Evolutionary conservation across 2,888 invertebrate genomes (phyloP), one percentile per base, ranked within the genome.

Genomic region (Ypsolopha scabrella): DNA sequence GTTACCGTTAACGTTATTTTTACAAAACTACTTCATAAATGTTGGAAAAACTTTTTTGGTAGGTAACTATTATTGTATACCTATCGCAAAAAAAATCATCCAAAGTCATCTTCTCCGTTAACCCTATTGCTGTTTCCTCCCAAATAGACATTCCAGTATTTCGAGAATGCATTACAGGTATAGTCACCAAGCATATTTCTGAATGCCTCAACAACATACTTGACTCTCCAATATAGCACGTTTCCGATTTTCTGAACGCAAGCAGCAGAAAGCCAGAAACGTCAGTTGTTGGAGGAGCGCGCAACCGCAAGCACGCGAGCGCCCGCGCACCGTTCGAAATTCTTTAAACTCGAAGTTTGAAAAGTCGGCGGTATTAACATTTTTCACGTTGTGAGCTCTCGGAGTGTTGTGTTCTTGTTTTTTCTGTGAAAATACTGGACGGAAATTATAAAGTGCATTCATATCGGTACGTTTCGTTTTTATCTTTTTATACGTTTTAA

Each of bases 191-290:
- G 10, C 39, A 11, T 39, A 11, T 39, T 13, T 13, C 43, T 2
- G 43, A n/a, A 33, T 11, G 35, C 46, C 9, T 24, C 24, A 46
- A 11, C 34, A 1, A n/a, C 35, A 34, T 24, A 43, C 43, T n/a
- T 24, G 24, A 41, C 44, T 3, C 13, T 33, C 34, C 11, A 11
- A 34, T 46, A 33, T 34, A 13, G 46, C 46, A 46, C 46, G 35
- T n/a, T 46, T 46, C 46, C 46, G 46, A 46, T 46, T 46, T 35
- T 46, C 46, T 46, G 46, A 46, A 33, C 46, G 24, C 46, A 13
- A 14, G n/a, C 41, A 34, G 38, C 13, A 13, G 13, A 10, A 33
- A 6, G 34, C 10, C 34, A 46, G 46, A 11, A 13, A 45, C 45
- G 14, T 24, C 45, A 34, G 45, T 34, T 9, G 24, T 24, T 24